These are phyloP conservation scores for Maylandia zebra DNA, from an alignment of 2,113 vertebrate species.

Conservation along the genomic window DNA sequence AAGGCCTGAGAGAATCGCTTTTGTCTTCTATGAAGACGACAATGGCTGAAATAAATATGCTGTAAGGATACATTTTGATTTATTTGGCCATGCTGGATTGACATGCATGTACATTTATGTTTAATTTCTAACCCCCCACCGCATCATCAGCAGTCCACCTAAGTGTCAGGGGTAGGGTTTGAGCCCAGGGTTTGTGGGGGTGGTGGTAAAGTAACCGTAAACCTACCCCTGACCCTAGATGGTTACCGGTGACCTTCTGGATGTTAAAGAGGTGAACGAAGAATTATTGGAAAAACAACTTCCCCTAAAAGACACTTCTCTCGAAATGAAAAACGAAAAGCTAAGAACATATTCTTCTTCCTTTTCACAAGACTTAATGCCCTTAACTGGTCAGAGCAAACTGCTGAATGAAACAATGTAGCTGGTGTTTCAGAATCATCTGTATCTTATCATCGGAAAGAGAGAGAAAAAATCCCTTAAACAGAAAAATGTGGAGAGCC, in stretches of 20 bases:
- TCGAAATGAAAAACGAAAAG: neutral
- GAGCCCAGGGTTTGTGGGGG: neutral
- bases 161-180: neutral
- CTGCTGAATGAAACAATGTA: constrained; percentile 41
- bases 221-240: neutral
- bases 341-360: neutral
- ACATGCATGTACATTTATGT: neutral
- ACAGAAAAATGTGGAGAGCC: constrained; percentile 66
- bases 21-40: neutral
- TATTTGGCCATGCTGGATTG: neutral
- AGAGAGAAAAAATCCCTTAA: constrained; percentile 39
- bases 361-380: neutral
- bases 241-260: neutral
- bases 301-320: neutral
- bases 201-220: neutral
- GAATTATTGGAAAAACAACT: neutral
- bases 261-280: neutral
- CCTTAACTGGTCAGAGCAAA: neutral
- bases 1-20: neutral
- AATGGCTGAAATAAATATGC: neutral
- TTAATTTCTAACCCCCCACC: neutral
- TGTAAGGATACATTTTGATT: neutral
- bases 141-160: neutral
- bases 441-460: constrained; percentile 66
- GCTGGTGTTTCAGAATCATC: constrained; percentile 65